Percentiles rank a stretch among this genome's conserved stretches.
Conservation (phyloP, 2,888 invertebrate genomes). For the Ephialtes manifestator region DNA sequence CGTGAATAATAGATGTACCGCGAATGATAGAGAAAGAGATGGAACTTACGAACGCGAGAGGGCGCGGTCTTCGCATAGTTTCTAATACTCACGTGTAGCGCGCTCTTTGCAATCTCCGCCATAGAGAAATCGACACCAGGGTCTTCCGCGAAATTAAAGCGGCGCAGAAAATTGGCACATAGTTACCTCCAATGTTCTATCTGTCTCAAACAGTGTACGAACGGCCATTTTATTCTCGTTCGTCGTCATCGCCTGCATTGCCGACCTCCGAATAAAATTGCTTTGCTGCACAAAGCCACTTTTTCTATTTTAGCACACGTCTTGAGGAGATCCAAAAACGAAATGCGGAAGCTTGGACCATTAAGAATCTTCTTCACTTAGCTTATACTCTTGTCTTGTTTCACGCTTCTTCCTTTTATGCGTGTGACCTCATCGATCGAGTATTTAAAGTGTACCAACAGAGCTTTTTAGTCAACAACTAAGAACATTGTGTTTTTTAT, state of each 20-base stretch:
- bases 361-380: background rate
- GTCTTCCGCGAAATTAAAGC: constrained; percentile 77
- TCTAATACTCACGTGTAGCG: constrained; percentile 10
- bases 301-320: constrained; percentile 36
- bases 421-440: too few relatives aligned
- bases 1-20: constrained; percentile 82
- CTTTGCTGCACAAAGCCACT: constrained; percentile 10
- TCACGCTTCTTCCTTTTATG: too few relatives aligned
- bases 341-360: constrained; percentile 32
- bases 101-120: background rate
- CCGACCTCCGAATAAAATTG: too few relatives aligned
- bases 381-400: background rate
- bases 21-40: constrained; percentile 36
- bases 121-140: constrained; percentile 35
- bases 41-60: background rate
- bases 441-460: too few relatives aligned
- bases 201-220: background rate
- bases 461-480: too few relatives aligned
- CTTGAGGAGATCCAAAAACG: constrained; percentile 26
- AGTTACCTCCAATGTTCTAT: constrained; percentile 75
- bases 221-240: constrained; percentile 57
- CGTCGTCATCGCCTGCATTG: constrained; percentile 3
- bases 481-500: too few relatives aligned
- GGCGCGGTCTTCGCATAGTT: constrained; percentile 10
- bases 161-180: constrained; percentile 82